Base-by-base conservation (phyloP, 2,888 invertebrate genomes). In the Nemurella pictetii region DNA sequence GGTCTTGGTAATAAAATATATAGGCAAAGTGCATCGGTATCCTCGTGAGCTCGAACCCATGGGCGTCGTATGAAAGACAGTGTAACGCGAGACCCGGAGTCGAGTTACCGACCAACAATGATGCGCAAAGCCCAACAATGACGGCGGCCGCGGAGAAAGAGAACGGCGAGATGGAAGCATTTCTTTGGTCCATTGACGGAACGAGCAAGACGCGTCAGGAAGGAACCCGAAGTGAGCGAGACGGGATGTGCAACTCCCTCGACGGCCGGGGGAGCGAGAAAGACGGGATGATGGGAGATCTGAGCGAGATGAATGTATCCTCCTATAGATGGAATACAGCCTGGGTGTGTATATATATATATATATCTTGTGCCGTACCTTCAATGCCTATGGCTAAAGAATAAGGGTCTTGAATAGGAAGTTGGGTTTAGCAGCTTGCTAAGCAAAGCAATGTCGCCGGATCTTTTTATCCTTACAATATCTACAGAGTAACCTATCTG, bases 401-500 rank as follows among this genome's bases (percentile, higher is more conserved):
- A 81, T 81, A 81, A 35, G 80, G 80, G 80, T 81, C 29, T 81
- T 81, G 35, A 81, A 81, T 36, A 26, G 80, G 27, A 26, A 30
- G 35, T 12, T 35, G 35, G 30, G 29, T 30, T 28, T 30, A 78
- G 78, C 28, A 78, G 78, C 27, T 78, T 78, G 78, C 78, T 30
- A 30, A 30, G 78, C 28, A 78, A 78, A 78, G 78, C 78, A 29
- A 78, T 29, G 78, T 78, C 30, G 78, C 78, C 20, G 78, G 78
- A 30, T 78, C 78, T 30, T 55, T 78, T 78, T 78, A 78, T 78
- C 78, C 30, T 28, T 20, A 20, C 15, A 55, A 55, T 55, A 55
- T 55, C n/a, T 35, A 81, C 80, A 81, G 35, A 81, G 80, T 35
- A 81, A 81, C 80, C 80, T 81, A 81, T 78, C 78, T 20, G 75